phyloP scores from a whole-genome alignment of 2,113 vertebrate genomes.

The Noctilio leporinus region DNA sequence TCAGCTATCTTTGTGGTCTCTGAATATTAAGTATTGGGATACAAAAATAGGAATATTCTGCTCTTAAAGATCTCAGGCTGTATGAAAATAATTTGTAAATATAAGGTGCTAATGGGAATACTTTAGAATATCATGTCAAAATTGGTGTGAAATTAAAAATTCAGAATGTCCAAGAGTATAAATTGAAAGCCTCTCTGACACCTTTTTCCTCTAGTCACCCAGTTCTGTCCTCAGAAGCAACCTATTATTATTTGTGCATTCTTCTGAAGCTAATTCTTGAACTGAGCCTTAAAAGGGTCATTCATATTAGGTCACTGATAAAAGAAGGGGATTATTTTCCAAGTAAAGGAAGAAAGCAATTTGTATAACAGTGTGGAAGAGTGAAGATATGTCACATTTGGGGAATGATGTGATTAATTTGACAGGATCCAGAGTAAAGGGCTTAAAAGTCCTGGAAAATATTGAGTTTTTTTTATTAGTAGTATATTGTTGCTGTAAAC shows the following conservation, averaged over 20 bases:
- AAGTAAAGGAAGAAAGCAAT: not conserved
- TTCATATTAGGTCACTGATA: slow-evolving; percentile 23
- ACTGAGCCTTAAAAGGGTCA: slow-evolving; percentile 20
- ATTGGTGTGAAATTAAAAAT: not conserved
- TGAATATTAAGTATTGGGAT: not conserved
- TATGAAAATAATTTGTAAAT: slow-evolving; percentile 15
- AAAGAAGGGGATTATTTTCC: not conserved
- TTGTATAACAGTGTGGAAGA: not conserved
- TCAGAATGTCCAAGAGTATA: not conserved
- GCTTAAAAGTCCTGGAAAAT: not conserved
- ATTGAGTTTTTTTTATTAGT: slow-evolving; percentile 47
- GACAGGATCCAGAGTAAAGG: not conserved
- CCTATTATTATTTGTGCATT: not conserved
- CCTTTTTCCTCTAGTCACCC: not conserved
- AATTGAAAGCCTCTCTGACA: not conserved
- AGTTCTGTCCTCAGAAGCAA: slow-evolving; percentile 4
- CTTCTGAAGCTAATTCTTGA: not conserved
- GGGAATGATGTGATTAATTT: slow-evolving; percentile 36
- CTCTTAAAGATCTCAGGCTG: not conserved
- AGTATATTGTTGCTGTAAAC: slow-evolving; percentile 5
- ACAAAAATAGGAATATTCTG: not conserved
- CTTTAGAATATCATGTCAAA: not conserved
- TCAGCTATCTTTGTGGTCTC: not conserved
- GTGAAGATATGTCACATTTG: slow-evolving; percentile 19
- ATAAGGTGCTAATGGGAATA: not conserved